Percentiles rank a stretch among this genome's conserved stretches.
phyloP scores from a whole-genome alignment of 2,888 invertebrate species.

The Fragum fragum region DNA sequence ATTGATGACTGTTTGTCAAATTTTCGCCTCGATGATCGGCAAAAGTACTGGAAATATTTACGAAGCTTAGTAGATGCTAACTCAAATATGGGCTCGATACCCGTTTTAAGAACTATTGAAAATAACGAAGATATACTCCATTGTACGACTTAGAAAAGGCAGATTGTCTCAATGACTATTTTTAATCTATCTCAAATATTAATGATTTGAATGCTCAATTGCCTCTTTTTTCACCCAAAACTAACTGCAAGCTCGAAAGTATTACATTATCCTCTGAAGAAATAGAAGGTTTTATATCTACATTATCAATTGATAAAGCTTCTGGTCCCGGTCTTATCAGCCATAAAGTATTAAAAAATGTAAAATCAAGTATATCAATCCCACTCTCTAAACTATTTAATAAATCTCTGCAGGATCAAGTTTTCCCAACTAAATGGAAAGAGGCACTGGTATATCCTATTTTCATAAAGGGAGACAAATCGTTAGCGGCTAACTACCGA shows the following conservation, averaged over 20 bases:
- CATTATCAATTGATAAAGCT: conserved; percentile 26
- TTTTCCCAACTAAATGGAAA: conserved; percentile 30
- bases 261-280: neutral
- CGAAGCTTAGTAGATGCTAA: conserved; percentile 4
- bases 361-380: neutral
- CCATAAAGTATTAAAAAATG: conserved; percentile 17
- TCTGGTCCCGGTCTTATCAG: conserved; percentile 8
- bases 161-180: conserved; percentile 19
- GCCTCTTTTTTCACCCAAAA: neutral
- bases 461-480: conserved; percentile 26
- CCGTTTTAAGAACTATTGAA: neutral
- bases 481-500: neutral
- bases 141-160: conserved; percentile 21
- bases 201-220: neutral
- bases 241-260: neutral
- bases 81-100: neutral
- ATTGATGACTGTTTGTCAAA: conserved; percentile 4
- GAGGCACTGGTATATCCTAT: conserved; percentile 14
- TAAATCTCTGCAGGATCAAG: neutral
- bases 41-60: conserved; percentile 26
- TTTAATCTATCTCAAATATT: conserved; percentile 10
- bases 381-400: conserved; percentile 25
- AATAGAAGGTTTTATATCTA: neutral
- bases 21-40: neutral
- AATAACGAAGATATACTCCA: neutral